These are phyloP conservation scores for Caenorhabditis auriculariae DNA, from an alignment of 2,888 invertebrate genomes.

Conservation along the genomic window DNA sequence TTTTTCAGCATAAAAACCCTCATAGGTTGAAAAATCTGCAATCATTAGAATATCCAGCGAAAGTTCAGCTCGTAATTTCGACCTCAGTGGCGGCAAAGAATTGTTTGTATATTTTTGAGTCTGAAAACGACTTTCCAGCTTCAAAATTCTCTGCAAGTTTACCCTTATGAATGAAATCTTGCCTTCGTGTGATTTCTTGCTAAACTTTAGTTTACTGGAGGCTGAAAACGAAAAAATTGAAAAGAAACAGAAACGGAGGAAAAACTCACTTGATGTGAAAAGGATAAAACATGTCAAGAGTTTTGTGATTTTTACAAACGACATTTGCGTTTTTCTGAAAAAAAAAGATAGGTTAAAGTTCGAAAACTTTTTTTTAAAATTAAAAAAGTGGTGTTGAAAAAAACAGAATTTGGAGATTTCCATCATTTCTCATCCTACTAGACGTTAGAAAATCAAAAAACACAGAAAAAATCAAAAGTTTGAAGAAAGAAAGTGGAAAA, in stretches of 20 bases:
- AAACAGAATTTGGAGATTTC: no score
- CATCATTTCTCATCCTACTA: background rate
- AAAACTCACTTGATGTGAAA: no score
- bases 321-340: background rate
- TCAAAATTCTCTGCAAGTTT: background rate
- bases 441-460: no score
- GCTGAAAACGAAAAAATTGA: background rate
- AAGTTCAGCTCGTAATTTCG: slow-evolving; percentile 14
- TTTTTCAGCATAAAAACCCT: slow-evolving; percentile 7
- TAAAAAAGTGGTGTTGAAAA: no score
- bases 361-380: slow-evolving; percentile 1
- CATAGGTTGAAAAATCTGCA: slow-evolving; percentile 34
- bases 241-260: no score
- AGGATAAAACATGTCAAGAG: no score
- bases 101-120: slow-evolving; percentile 19
- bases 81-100: slow-evolving; percentile 7
- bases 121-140: slow-evolving; percentile 7
- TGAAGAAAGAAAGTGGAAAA: no score
- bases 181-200: background rate
- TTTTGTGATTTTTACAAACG: background rate
- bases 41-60: slow-evolving; percentile 33
- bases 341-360: background rate
- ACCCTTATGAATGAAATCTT: background rate
- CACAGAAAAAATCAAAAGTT: no score
- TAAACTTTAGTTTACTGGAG: background rate